Evolutionary conservation across 2,888 invertebrate species (phyloP).

Genomic region (Sepioteuthis lessoniana): DNA sequence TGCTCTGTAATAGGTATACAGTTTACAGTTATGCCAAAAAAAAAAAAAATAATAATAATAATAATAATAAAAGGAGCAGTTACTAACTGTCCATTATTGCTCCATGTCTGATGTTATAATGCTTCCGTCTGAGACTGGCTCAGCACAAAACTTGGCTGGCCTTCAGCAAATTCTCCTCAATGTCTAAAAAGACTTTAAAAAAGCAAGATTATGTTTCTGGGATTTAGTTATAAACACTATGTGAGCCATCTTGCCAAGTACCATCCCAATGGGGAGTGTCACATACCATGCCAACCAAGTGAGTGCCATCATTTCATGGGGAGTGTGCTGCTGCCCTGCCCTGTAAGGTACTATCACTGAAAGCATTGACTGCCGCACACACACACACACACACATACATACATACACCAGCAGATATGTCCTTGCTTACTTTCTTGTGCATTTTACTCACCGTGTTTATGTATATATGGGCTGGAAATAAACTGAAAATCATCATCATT

Average conservation of each 20-base stretch:
- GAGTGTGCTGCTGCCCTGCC: background rate
- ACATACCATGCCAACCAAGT: constrained; percentile 16
- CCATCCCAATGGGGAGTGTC: constrained; percentile 33
- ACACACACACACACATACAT: background rate
- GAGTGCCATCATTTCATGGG: background rate
- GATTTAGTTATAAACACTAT: constrained; percentile 6
- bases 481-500: background rate
- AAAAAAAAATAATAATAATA: too few species aligned
- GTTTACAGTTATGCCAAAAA: background rate
- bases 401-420: background rate
- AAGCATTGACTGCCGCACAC: background rate
- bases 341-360: constrained; percentile 20
- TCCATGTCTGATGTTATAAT: constrained; percentile 11
- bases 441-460: background rate
- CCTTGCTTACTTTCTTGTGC: background rate
- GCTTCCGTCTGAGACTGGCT: constrained; percentile 33
- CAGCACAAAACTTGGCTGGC: constrained; percentile 7
- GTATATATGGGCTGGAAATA: constrained; percentile 33
- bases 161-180: background rate
- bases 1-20: background rate
- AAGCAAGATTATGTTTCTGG: constrained; percentile 33
- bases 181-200: constrained; percentile 25
- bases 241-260: background rate
- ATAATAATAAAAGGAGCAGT: background rate
- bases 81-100: constrained; percentile 16